A percentile compares a stretch with the other conserved stretches of the same genome.
phyloP scores from a whole-genome alignment of 1,140 invertebrate genomes.

The Goniozus legneri region DNA sequence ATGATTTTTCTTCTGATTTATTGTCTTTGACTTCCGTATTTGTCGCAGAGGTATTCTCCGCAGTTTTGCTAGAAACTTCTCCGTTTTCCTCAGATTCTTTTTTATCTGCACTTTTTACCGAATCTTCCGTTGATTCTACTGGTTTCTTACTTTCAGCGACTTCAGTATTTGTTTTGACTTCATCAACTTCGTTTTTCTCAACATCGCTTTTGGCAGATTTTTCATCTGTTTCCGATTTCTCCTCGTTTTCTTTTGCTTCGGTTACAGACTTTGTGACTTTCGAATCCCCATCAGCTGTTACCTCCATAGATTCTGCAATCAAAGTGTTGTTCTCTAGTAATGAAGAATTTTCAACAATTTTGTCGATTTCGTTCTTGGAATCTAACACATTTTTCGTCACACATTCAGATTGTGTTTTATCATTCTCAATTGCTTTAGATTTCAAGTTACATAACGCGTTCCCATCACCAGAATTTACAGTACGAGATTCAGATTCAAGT shows the following conservation, averaged over 20 bases:
- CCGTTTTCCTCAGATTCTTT: not conserved
- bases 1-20: not conserved
- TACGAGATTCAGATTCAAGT: too few species aligned
- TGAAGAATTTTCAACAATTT: too few species aligned
- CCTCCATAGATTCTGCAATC: conserved; percentile 3
- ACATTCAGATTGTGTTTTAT: not conserved
- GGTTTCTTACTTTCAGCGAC: conserved; percentile 9
- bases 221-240: conserved; percentile 21
- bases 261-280: not conserved
- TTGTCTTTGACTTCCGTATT: not conserved
- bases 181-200: conserved; percentile 11
- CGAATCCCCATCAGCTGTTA: not conserved
- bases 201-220: conserved; percentile 10
- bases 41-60: not conserved
- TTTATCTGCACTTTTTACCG: not conserved
- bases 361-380: conserved; percentile 12
- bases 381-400: too few species aligned
- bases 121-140: conserved; percentile 6
- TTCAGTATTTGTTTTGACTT: not conserved
- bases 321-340: too few species aligned
- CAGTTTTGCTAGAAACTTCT: not conserved
- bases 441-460: too few species aligned
- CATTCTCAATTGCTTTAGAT: not conserved
- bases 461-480: too few species aligned
- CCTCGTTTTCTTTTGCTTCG: conserved; percentile 12